Base-by-base conservation (phyloP, 1,140 invertebrate genomes). In the Megalopta genalis region DNA sequence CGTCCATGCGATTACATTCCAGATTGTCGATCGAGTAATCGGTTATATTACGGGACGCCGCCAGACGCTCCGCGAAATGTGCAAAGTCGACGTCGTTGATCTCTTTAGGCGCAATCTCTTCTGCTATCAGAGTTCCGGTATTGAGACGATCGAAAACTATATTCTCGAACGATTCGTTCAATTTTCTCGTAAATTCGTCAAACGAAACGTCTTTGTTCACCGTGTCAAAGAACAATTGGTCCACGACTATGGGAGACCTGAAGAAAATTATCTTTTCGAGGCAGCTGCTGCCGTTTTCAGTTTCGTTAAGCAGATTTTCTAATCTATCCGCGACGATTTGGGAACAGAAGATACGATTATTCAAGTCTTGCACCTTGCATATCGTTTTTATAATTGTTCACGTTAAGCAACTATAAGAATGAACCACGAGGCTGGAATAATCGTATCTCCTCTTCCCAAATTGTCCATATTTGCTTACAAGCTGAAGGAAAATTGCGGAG, bases 51-150 rank as follows among this genome's bases (percentile, higher is more conserved):
- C 59, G 81, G 49, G 88, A 84, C 0, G 27, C n/a, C 9, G 71
- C 57, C 12, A 66, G 60, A 85, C 25, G 86, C 86, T 65, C 90
- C 62, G 49, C 63, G 62, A 46, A 57, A 21, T 67, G 74, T 10
- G n/a, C 14, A 6, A 90, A 87, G 23, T 90, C 74, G 0, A 88
- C 14, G 10, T 57, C 62, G 52, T 92, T 92, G 4, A 92, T 14
- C 0, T 8, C 62, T 7, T 65, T 57, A 0, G 89, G 65, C 6
- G 25, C 27, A 7, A 91, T 71, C 49, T 88, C 67, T 6, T 85
- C 49, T 0, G 84, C 85, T 2, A 52, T 39, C 54, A 92, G 82
- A 21, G 66, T 86, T 6, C 83, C 66, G 0, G 79, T 59, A 9
- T 63, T 80, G n/a, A 91, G 68, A 67, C 87, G 69, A 18, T 90